phyloP scores from a whole-genome alignment of 2,113 vertebrate genomes.

The Campylomormyrus tamandua region DNA sequence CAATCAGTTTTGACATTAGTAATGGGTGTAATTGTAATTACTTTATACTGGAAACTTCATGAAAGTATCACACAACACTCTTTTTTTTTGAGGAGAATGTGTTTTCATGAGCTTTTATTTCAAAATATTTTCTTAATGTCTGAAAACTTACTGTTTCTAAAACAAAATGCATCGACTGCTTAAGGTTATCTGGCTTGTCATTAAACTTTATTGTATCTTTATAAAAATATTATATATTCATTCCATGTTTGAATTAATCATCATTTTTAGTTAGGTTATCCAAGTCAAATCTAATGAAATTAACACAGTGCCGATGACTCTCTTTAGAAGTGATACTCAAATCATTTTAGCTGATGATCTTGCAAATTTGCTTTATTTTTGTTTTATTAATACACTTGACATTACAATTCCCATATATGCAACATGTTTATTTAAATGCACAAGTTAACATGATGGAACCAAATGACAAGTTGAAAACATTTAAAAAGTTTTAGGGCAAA shows the following conservation, averaged over 20 bases:
- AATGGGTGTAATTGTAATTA: neutral
- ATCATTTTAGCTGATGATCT: neutral
- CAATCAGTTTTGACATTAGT: neutral
- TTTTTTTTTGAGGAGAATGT: neutral
- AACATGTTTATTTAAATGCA: neutral
- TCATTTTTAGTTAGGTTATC: neutral
- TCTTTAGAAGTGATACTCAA: neutral
- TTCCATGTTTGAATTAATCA: neutral
- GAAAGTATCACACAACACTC: neutral
- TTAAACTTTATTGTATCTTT: neutral
- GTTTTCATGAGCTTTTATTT: neutral
- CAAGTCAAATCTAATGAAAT: neutral
- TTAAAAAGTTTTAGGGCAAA: neutral
- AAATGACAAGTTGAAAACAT: neutral
- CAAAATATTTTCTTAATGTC: neutral
- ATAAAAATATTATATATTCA: neutral
- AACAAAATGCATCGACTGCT: neutral
- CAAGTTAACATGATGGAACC: neutral
- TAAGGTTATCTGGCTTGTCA: neutral
- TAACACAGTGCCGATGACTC: neutral
- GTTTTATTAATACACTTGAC: neutral
- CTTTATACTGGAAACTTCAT: neutral
- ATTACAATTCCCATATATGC: neutral
- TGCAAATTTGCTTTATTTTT: neutral
- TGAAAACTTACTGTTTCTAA: neutral